Evolutionary conservation across 2,797 vertebrate genomes (phyloP), one percentile per base, ranked within the genome.

Genomic region (Coregonus suidteri): DNA sequence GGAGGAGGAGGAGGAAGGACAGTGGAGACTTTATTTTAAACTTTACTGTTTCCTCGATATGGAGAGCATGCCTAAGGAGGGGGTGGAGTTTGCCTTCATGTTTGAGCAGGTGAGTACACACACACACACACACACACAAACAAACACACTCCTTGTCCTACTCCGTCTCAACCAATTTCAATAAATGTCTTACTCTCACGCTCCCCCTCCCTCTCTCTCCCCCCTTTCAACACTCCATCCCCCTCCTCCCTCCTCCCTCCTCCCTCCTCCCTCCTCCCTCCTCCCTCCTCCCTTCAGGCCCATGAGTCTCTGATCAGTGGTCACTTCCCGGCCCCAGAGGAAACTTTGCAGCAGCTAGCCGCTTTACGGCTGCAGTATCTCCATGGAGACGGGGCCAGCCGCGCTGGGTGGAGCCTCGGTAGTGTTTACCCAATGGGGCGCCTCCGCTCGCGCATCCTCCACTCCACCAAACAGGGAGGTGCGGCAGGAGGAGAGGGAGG

Each of bases 61-160:
- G 65, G 96, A 97, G 90, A 97, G 96, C 76, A 96, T 98, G 93
- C 94, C 96, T 20, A 96, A 95, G 88, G 96, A 98, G 73, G 96
- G 97, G 0, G 96, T 98, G 79, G 97, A 98, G 87, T 98, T 98
- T 92, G 97, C 97, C 3, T 98, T 98, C 89, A 97, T 98, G 97
- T 98, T 98, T 91, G 97, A 98, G 85, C 97, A 98, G 95, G 97
- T 97, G 81, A 87, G 78, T 30, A 34, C 1, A 53, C 47, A 34
- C 0, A 52, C 4, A 20, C n/a, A 52, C 37, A 41, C 7, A 41
- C 41, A 37, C 41, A 41, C 41, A 41, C 37, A 7, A 1, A 41
- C 37, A 41, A 47, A 9, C 53, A 70, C 76, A 35, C 56, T 53
- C 41, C 34, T 14, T 15, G 69, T 25, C n/a, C 47, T 34, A 47